These are phyloP conservation scores for Carollia perspicillata DNA, from an alignment of 2,113 vertebrate species.

Conservation along the genomic window DNA sequence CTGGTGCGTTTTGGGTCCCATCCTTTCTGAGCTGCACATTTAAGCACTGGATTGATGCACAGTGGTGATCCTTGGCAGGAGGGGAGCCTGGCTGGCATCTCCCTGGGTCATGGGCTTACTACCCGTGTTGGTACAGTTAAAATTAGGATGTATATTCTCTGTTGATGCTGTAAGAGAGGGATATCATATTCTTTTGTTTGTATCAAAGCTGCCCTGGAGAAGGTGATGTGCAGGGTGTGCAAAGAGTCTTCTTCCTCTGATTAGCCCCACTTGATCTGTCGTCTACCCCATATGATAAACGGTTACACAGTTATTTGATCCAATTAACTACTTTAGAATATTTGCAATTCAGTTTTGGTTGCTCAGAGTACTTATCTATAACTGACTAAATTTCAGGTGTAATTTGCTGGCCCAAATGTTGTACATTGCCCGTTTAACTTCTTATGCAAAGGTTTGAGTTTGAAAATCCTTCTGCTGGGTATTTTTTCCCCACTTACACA, in stretches of 20 bases:
- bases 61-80: not conserved
- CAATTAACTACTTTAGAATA: not conserved
- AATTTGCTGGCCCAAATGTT: not conserved
- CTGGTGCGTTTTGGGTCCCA: not conserved
- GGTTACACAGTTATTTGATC: not conserved
- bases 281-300: not conserved
- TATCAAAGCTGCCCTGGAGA: conserved; percentile 6
- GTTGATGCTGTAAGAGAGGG: not conserved
- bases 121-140: not conserved
- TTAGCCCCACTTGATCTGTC: not conserved
- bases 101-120: not conserved
- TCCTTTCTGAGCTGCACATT: not conserved
- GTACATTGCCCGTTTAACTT: not conserved
- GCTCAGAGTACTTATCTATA: not conserved
- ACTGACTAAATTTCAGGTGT: not conserved
- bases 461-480: not conserved
- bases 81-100: not conserved
- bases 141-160: conserved; percentile 8
- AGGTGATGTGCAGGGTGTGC: not conserved
- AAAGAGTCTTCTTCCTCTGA: not conserved
- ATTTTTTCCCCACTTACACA: not conserved
- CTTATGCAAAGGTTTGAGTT: not conserved
- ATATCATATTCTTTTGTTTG: not conserved
- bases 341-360: not conserved
- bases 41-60: not conserved